A percentile compares a stretch with the other conserved stretches of the same genome.
Evolutionary conservation across 2,113 vertebrate genomes (phyloP).

Genomic region (Alethe castanea): DNA sequence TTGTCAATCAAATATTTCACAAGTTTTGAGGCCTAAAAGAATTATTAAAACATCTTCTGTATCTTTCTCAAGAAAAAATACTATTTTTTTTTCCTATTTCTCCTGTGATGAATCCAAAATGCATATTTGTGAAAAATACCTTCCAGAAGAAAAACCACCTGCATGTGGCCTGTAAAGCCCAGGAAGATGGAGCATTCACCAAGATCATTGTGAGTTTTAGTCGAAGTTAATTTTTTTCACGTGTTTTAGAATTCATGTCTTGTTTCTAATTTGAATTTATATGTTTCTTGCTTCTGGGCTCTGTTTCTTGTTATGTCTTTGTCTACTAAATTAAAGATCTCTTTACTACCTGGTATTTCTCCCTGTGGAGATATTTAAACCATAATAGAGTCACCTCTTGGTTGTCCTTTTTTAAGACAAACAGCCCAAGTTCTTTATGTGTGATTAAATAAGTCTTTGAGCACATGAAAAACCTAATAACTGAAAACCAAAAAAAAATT

Average conservation of each 20-base stretch:
- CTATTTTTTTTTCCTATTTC: neutral
- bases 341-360: slow-evolving; percentile 36
- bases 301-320: slow-evolving; percentile 21
- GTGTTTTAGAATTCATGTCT: neutral
- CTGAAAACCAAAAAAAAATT: neutral
- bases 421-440: neutral
- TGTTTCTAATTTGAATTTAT: slow-evolving; percentile 34
- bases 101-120: neutral
- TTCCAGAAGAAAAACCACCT: neutral
- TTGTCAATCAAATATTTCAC: neutral
- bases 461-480: neutral
- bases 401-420: slow-evolving; percentile 27
- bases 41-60: neutral
- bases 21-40: neutral
- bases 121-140: neutral
- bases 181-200: neutral
- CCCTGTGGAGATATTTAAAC: slow-evolving; percentile 25
- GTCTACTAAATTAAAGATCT: slow-evolving; percentile 16
- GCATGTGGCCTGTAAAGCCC: neutral
- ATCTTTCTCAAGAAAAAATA: neutral
- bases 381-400: slow-evolving; percentile 10
- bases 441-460: slow-evolving; percentile 34
- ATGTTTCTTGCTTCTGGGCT: neutral
- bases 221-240: neutral
- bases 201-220: neutral